Percentiles rank a stretch among this genome's conserved stretches.
These are phyloP conservation scores for Episyrphus balteatus DNA, from an alignment of 1,140 invertebrate genomes.

Conservation along the genomic window DNA sequence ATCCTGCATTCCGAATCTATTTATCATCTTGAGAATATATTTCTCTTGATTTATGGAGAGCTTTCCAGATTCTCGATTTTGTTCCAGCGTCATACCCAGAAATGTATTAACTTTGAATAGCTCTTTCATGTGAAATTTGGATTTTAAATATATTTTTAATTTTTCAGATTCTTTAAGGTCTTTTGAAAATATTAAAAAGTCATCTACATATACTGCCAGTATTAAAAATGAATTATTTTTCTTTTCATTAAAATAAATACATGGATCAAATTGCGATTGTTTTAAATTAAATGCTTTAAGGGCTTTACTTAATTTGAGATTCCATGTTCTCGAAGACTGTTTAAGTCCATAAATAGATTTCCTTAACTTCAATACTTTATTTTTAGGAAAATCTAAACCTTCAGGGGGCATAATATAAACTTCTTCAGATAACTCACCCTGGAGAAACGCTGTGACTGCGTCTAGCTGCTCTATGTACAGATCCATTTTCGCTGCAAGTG, in stretches of 20 bases:
- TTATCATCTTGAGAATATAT: no score
- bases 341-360: slow-evolving; percentile 22
- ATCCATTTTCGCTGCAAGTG: slow-evolving; percentile 12
- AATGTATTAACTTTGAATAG: not conserved
- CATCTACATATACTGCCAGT: not conserved
- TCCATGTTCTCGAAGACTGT: slow-evolving; percentile 17
- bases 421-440: slow-evolving; percentile 27
- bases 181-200: slow-evolving; percentile 1
- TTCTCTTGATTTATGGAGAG: not conserved
- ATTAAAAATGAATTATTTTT: not conserved
- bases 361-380: slow-evolving; percentile 14
- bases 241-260: slow-evolving; percentile 4
- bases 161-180: not conserved
- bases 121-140: not conserved
- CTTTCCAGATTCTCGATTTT: not conserved
- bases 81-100: not conserved
- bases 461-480: slow-evolving; percentile 17
- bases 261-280: slow-evolving; percentile 10
- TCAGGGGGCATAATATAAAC: slow-evolving; percentile 33
- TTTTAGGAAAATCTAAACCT: slow-evolving; percentile 9
- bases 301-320: slow-evolving; percentile 11
- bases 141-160: no score
- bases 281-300: no score
- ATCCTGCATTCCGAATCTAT: no score
- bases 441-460: slow-evolving; percentile 10